These are phyloP conservation scores for Erpobdella octoculata DNA, from an alignment of 2,888 invertebrate genomes.

Conservation along the genomic window DNA sequence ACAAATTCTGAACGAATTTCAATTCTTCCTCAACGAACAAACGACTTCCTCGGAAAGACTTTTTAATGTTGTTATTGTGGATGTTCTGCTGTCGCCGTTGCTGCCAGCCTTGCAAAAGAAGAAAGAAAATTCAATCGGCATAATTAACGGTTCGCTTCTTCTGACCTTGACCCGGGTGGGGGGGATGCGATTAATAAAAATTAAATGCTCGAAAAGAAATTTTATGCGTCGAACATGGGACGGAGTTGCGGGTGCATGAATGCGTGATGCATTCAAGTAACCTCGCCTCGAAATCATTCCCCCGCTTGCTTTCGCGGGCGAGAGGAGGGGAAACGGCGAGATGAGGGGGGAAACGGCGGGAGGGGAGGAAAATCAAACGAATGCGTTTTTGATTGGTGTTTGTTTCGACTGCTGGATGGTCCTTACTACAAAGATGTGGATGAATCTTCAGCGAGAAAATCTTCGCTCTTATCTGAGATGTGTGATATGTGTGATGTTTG, in stretches of 20 bases:
- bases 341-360: neutral
- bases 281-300: neutral
- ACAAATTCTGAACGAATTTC: neutral
- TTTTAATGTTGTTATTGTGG: too few species aligned
- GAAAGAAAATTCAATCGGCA: slow-evolving; percentile 2
- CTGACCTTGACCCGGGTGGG: neutral
- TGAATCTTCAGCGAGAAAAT: too few species aligned
- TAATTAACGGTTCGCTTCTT: slow-evolving; percentile 9
- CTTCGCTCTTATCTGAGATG: too few species aligned
- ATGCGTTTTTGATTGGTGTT: too few species aligned
- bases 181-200: slow-evolving; percentile 8
- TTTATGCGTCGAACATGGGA: slow-evolving; percentile 2
- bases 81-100: too few species aligned
- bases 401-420: too few species aligned
- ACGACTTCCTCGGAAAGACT: too few species aligned
- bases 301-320: neutral
- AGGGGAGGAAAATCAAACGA: too few species aligned
- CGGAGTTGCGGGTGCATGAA: slow-evolving; percentile 8
- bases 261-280: slow-evolving; percentile 6
- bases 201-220: neutral
- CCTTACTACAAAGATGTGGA: too few species aligned
- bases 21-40: too few species aligned
- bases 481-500: too few species aligned
- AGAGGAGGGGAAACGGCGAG: neutral
- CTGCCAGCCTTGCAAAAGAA: too few species aligned